Percentiles rank a stretch among this genome's conserved stretches.
Conservation (phyloP, 1,140 invertebrate genomes). For the Caligus rogercresseyi region DNA sequence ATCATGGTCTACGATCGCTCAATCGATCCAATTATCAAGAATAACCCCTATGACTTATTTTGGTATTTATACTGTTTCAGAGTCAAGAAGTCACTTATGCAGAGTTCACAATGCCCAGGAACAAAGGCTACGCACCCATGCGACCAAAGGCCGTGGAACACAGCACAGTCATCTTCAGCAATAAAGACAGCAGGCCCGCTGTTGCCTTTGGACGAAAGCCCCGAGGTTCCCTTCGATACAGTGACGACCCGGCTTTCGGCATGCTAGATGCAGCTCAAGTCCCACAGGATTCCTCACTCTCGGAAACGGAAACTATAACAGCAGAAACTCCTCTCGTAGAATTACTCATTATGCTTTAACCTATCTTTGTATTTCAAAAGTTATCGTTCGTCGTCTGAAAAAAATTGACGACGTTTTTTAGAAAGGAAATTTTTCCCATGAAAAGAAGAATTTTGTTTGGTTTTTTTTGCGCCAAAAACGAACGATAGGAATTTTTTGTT, state of each 20-base stretch:
- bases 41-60: neutral
- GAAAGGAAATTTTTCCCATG: no score
- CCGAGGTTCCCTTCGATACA: neutral
- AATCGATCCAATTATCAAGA: no score
- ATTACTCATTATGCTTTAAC: no score
- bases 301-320: neutral
- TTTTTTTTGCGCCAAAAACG: no score
- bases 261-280: neutral
- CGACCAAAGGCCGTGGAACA: neutral
- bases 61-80: neutral
- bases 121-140: conserved; percentile 10
- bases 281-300: neutral
- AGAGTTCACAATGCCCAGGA: conserved; percentile 10
- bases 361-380: no score
- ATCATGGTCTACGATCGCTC: no score
- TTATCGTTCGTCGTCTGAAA: neutral
- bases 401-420: no score
- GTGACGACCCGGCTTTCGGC: neutral
- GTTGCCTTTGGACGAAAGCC: neutral
- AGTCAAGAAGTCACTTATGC: conserved; percentile 17
- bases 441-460: no score
- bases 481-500: no score
- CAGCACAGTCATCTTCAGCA: neutral
- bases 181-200: neutral
- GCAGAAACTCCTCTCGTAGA: neutral